Percentiles rank a stretch among this genome's conserved stretches.
Conservation (phyloP, 2,888 invertebrate genomes). For the Napeogenes sylphis region DNA sequence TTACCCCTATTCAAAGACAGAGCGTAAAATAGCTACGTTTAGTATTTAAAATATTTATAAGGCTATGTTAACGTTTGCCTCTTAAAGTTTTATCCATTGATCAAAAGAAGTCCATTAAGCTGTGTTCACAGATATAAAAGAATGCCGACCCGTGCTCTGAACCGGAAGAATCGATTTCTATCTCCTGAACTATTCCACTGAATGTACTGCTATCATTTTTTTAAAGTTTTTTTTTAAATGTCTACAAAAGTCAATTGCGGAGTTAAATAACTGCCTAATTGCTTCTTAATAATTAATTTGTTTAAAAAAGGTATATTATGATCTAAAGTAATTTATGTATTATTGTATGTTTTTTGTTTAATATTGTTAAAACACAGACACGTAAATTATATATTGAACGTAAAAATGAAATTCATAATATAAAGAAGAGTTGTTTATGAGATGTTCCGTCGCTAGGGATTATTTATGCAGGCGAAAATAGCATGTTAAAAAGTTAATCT, state of each 20-base stretch:
- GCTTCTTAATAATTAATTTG: not conserved
- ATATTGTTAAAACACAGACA: too few relatives aligned
- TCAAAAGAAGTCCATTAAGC: slow-evolving; percentile 27
- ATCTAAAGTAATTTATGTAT: too few relatives aligned
- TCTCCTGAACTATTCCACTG: slow-evolving; percentile 25
- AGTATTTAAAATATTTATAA: not conserved
- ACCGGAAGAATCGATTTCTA: slow-evolving; percentile 28
- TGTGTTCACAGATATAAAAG: slow-evolving; percentile 25
- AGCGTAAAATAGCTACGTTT: too few relatives aligned
- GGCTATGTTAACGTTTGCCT: slow-evolving; percentile 16
- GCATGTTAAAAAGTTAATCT: too few relatives aligned
- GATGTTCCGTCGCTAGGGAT: too few relatives aligned
- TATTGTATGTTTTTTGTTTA: too few relatives aligned
- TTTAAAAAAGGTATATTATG: not conserved
- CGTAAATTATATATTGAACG: too few relatives aligned
- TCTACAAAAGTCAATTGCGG: not conserved
- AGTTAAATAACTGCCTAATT: not conserved
- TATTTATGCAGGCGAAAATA: too few relatives aligned
- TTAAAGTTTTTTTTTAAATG: not conserved
- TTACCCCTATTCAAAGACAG: too few relatives aligned
- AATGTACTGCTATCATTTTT: slow-evolving; percentile 10
- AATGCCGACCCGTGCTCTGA: slow-evolving; percentile 26
- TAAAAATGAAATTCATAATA: too few relatives aligned
- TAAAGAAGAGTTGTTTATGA: too few relatives aligned
- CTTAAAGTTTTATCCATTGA: slow-evolving; percentile 21